Evolutionary conservation across 2,888 invertebrate species (phyloP), one percentile per base, ranked within the genome.

Genomic region (Stomorhina lunata): DNA sequence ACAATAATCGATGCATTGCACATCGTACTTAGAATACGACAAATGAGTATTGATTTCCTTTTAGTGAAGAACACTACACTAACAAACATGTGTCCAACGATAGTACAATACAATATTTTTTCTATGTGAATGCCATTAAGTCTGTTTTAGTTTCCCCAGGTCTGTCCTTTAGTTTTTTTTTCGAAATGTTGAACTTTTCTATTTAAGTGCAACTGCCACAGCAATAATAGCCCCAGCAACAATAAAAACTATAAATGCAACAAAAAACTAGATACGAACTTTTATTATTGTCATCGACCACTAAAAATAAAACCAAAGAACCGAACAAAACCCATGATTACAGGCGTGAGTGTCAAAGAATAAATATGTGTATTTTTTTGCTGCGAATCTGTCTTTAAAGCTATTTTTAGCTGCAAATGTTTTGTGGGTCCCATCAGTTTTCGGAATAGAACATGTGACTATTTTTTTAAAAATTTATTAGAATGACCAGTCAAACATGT

Each of bases 41-140:
- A 29, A 68, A 29, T 50, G 50, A 40, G 48, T 77, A 77, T 77
- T 68, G 76, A 77, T 77, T 77, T 77, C 68, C 68, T 61, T 59
- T 61, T 27, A 68, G 50, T 61, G 50, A 6, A 48, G 48, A 57
- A 57, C n/a, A 32, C 20, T 32, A 43, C 55, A 72, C 53, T 73
- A 20, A 6, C 17, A 59, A 68, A 53, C 61, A 72, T 72, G 53
- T 71, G 76, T 66, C 50, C 20, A 34, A 63, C 50, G 40, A 22
- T 57, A 29, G 10, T 37, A 10, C 27, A 9, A 57, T 32, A 15
- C 65, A 20, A 15, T 15, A 9, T 12, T 4, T n/a, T n/a, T 12
- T 50, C n/a, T 48, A n/a, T 61, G 15, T 40, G 43, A 40, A 37
- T 68, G 22, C 3, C 25, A 48, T n/a, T 29, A 3, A 12, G 17